Percentiles rank a stretch among this genome's conserved stretches.
Conservation (phyloP, 2,113 vertebrate species). For the Osmerus mordax region DNA sequence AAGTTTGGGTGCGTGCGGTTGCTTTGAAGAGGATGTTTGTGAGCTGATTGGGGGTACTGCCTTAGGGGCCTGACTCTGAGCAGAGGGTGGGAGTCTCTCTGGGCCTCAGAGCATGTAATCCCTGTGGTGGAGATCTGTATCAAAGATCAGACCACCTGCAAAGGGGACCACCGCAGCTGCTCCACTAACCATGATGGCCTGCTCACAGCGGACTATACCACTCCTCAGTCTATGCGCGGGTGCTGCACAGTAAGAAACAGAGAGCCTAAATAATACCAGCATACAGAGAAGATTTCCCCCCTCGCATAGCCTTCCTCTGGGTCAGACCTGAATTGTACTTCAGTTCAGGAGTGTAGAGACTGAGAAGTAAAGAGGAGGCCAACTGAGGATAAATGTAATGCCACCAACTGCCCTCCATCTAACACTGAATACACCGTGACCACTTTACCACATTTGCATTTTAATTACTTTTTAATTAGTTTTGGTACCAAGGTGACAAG, state of each 20-base stretch:
- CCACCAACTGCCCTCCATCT: not conserved
- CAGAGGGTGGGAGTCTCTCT: slow-evolving; percentile 19
- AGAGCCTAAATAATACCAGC: too few relatives aligned
- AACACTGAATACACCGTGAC: not conserved
- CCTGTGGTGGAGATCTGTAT: slow-evolving; percentile 57
- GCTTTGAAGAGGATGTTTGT: slow-evolving; percentile 28
- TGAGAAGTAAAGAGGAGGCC: not conserved
- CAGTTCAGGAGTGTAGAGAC: too few relatives aligned
- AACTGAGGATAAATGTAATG: not conserved
- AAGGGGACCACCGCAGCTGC: slow-evolving; percentile 41
- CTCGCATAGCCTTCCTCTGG: too few relatives aligned
- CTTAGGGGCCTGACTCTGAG: slow-evolving; percentile 37
- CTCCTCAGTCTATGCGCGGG: too few relatives aligned
- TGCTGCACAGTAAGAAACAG: too few relatives aligned
- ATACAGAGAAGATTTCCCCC: too few relatives aligned
- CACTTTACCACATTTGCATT: not conserved
- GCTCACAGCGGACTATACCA: slow-evolving; percentile 5
- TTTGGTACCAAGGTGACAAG: not conserved
- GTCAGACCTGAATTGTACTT: too few relatives aligned
- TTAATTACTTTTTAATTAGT: not conserved
- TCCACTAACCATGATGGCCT: slow-evolving; percentile 29
- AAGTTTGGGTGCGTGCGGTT: slow-evolving; percentile 12
- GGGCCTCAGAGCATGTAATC: slow-evolving; percentile 31
- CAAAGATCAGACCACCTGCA: slow-evolving; percentile 57
- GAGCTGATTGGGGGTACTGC: slow-evolving; percentile 46